Conservation (phyloP, 2,888 invertebrate species). For the Thera britannica region DNA sequence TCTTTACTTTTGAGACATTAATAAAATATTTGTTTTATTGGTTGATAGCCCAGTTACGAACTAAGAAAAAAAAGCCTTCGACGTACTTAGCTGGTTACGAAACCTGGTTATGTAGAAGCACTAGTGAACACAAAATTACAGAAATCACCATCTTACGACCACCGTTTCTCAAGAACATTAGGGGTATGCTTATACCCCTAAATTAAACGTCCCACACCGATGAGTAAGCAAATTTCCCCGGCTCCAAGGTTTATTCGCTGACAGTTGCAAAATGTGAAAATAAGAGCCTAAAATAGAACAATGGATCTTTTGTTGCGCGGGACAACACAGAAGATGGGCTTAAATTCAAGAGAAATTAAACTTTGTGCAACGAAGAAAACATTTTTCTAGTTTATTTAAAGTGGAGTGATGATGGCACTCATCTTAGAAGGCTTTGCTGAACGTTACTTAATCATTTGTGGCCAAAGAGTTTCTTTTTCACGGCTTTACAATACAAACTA, state of each 20-base stretch:
- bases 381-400: background rate
- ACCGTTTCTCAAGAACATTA: background rate
- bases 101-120: too few species aligned
- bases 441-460: too few species aligned
- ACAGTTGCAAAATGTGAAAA: constrained; percentile 6
- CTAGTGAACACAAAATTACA: background rate
- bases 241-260: background rate
- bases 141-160: background rate
- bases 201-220: background rate
- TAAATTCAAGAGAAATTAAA: constrained; percentile 3
- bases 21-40: too few species aligned
- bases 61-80: too few species aligned
- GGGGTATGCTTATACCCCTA: background rate
- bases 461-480: too few species aligned
- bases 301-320: constrained; percentile 3
- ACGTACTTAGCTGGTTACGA: too few species aligned
- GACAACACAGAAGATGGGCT: constrained; percentile 7
- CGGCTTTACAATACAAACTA: too few species aligned
- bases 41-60: too few species aligned
- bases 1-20: too few species aligned
- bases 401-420: background rate
- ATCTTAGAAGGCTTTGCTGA: background rate
- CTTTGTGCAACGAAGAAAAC: background rate
- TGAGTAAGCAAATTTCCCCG: background rate
- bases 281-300: constrained; percentile 7